Evolutionary conservation across 1,140 invertebrate species (phyloP).

Genomic region (Polypedilum vanderplanki): DNA sequence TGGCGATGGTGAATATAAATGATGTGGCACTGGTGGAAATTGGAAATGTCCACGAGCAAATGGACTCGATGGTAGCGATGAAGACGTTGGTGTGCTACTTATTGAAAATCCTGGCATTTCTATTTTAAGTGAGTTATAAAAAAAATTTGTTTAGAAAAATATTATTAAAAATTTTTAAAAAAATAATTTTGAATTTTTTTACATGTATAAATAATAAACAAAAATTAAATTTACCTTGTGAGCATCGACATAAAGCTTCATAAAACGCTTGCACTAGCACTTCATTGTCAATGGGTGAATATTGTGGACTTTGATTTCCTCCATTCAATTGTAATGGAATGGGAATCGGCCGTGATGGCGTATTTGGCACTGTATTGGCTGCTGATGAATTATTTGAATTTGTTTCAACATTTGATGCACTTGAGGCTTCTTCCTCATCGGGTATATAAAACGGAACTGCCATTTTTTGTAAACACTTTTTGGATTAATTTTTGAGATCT

Average conservation of each 20-base stretch:
- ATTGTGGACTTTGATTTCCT: neutral
- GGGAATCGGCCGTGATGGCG: neutral
- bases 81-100: neutral
- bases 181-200: neutral
- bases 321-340: neutral
- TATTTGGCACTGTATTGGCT: neutral
- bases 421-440: slow-evolving; percentile 1
- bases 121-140: slow-evolving; percentile 23
- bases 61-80: slow-evolving; percentile 9
- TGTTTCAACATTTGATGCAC: neutral
- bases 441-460: slow-evolving; percentile 23
- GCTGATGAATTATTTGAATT: neutral
- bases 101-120: neutral
- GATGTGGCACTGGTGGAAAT: neutral
- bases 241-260: slow-evolving; percentile 9
- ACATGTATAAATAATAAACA: neutral
- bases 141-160: slow-evolving; percentile 1
- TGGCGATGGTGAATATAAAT: neutral
- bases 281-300: slow-evolving; percentile 14
- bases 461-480: neutral
- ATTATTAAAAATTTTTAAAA: neutral
- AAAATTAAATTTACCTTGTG: slow-evolving; percentile 1
- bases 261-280: slow-evolving; percentile 19
- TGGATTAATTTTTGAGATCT: neutral
- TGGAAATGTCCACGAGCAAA: neutral